Evolutionary conservation across 2,888 invertebrate genomes (phyloP).

Genomic region (Abrostola tripartita): DNA sequence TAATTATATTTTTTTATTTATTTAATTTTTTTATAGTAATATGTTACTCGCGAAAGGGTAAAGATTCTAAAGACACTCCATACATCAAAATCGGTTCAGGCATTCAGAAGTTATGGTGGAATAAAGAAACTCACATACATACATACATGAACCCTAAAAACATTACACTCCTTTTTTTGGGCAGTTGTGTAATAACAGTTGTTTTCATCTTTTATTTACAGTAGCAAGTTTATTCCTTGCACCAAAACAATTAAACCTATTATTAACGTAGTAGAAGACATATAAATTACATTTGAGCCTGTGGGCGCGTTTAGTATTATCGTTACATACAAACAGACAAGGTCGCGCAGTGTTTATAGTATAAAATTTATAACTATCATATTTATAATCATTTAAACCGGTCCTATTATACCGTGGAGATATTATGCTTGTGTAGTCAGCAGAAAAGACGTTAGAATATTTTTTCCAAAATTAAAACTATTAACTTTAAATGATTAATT

Average conservation of each 20-base stretch:
- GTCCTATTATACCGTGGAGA: constrained; percentile 52
- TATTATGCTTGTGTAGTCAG: constrained; percentile 39
- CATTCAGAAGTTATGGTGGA: no score
- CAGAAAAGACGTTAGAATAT: constrained; percentile 21
- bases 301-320: constrained; percentile 64
- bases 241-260: constrained; percentile 43
- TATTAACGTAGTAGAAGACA: constrained; percentile 53
- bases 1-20: no score
- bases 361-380: constrained; percentile 76
- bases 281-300: constrained; percentile 66
- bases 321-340: constrained; percentile 66
- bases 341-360: constrained; percentile 70
- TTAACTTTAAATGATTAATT: no score
- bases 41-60: no score
- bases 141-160: no score
- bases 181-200: no score
- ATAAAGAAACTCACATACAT: no score
- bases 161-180: no score
- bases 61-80: no score
- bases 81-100: no score
- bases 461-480: not conserved
- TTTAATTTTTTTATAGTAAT: no score
- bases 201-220: constrained; percentile 11
- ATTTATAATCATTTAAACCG: constrained; percentile 71
- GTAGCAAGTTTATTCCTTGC: constrained; percentile 32